These are phyloP conservation scores for Ascaphus truei DNA, from an alignment of 2,113 vertebrate genomes.

Conservation along the genomic window DNA sequence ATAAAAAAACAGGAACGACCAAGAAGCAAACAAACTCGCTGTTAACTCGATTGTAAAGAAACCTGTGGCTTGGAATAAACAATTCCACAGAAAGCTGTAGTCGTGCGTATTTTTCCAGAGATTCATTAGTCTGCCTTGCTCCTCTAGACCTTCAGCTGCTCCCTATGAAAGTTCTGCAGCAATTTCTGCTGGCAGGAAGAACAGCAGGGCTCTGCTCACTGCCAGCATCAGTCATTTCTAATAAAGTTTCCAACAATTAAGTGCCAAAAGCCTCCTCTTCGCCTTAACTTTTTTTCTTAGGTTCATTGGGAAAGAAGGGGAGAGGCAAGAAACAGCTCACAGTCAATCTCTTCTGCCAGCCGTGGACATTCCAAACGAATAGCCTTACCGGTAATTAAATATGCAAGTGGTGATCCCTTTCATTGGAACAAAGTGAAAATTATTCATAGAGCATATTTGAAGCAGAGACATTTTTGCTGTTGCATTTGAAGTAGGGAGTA, in stretches of 20 bases:
- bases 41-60: constrained; percentile 12
- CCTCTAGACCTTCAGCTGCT: not conserved
- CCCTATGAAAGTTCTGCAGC: not conserved
- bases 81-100: not conserved
- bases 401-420: not conserved
- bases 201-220: not conserved
- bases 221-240: not conserved
- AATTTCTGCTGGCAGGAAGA: not conserved
- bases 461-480: not conserved
- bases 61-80: not conserved
- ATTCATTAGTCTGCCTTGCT: constrained; percentile 2
- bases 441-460: not conserved
- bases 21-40: not conserved
- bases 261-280: not conserved
- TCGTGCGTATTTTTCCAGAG: not conserved
- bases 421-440: not conserved
- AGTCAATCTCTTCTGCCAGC: no score
- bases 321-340: not conserved
- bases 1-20: not conserved
- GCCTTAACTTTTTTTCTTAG: not conserved
- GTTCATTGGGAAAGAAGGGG: no score
- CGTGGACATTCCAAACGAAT: not conserved
- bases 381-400: not conserved
- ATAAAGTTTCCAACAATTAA: constrained; percentile 7
- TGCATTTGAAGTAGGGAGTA: no score